A percentile compares a stretch with the other conserved stretches of the same genome.
Conservation (phyloP, 2,797 vertebrate species). For the Otolemur crassicaudatus region DNA sequence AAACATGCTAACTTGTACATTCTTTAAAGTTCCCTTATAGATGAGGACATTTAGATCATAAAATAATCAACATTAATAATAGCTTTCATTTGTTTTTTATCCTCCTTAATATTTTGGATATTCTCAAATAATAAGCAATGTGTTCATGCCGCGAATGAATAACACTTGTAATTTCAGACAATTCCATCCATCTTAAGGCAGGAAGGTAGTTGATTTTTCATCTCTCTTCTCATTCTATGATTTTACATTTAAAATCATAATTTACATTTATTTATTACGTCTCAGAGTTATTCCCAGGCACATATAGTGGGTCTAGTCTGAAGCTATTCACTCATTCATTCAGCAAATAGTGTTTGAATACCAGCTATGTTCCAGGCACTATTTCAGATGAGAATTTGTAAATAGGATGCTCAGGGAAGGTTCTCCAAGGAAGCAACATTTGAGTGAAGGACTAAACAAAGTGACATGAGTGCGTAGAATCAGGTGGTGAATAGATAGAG, state of each 20-base stretch:
- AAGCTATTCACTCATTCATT: neutral
- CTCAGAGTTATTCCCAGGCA: neutral
- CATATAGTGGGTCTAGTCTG: neutral
- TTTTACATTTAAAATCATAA: too few species aligned
- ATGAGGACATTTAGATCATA: neutral
- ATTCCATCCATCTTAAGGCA: neutral
- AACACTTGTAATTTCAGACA: neutral
- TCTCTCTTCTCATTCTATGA: neutral
- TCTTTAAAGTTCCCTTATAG: neutral
- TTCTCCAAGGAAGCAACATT: neutral
- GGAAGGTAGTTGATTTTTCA: neutral
- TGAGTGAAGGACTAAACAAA: neutral
- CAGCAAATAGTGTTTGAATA: neutral
- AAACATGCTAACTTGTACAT: neutral
- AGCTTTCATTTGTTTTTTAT: neutral
- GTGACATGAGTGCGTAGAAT: neutral
- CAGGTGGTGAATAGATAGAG: neutral
- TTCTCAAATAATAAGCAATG: neutral
- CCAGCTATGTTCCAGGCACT: neutral
- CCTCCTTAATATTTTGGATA: neutral
- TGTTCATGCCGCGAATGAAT: neutral
- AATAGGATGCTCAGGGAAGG: neutral
- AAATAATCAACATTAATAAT: neutral
- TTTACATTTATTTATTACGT: too few species aligned
- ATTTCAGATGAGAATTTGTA: neutral